A percentile compares a stretch with the other conserved stretches of the same genome.
phyloP scores from a whole-genome alignment of 2,797 vertebrate species.

The Takifugu ocellatus region DNA sequence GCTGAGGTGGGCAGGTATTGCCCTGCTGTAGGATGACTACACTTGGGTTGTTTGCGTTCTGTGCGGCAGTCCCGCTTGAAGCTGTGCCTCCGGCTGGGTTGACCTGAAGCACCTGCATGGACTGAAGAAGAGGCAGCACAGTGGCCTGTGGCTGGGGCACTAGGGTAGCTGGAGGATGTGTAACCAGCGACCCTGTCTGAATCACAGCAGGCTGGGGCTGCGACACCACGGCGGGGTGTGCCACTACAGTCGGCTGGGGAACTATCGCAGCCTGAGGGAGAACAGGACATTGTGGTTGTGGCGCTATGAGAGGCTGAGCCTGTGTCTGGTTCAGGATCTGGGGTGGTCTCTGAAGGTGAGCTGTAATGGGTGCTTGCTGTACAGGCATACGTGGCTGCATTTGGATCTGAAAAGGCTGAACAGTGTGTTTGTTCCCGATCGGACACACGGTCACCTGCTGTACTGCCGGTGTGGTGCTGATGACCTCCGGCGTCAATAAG shows the following conservation, averaged over 20 bases:
- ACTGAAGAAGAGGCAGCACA: slow-evolving; percentile 88
- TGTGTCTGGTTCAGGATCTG: slow-evolving; percentile 59
- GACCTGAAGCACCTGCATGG: slow-evolving; percentile 97
- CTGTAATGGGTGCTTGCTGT: slow-evolving; percentile 66
- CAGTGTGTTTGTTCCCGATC: slow-evolving; percentile 69
- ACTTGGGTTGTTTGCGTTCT: slow-evolving; percentile 85
- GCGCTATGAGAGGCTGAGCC: slow-evolving; percentile 49
- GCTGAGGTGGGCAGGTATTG: slow-evolving; percentile 77
- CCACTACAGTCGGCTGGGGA: slow-evolving; percentile 62
- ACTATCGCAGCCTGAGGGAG: slow-evolving; percentile 66
- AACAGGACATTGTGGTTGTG: slow-evolving; percentile 65
- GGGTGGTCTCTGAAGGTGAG: slow-evolving; percentile 65
- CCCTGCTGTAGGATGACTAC: slow-evolving; percentile 95
- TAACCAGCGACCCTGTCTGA: slow-evolving; percentile 61
- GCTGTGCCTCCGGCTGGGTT: slow-evolving; percentile 76
- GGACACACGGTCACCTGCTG: slow-evolving; percentile 75
- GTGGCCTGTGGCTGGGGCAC: slow-evolving; percentile 77
- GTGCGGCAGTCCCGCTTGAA: slow-evolving; percentile 76
- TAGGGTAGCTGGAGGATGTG: slow-evolving; percentile 67
- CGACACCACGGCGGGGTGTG: slow-evolving; percentile 58
- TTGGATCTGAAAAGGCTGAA: slow-evolving; percentile 79
- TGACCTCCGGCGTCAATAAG: slow-evolving; percentile 68
- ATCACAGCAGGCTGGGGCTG: slow-evolving; percentile 68
- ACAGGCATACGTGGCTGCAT: slow-evolving; percentile 69
- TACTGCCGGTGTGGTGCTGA: slow-evolving; percentile 61